Conservation (phyloP, 2,888 invertebrate species). For the Tipula vernalis region DNA sequence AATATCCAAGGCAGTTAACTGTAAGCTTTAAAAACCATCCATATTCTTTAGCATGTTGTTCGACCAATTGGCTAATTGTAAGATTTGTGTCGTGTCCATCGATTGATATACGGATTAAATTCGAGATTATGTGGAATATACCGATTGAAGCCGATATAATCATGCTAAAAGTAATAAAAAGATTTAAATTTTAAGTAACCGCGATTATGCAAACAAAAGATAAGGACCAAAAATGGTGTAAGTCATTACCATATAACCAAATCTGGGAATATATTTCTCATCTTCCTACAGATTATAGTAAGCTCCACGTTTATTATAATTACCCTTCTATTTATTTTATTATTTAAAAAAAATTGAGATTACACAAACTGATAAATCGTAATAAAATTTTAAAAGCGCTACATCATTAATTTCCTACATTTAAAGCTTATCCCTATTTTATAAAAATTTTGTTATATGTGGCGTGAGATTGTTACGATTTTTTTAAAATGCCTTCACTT, state of each 20-base stretch:
- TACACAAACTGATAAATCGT: background rate
- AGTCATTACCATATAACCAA: conserved; percentile 26
- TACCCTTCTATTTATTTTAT: background rate
- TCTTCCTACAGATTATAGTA: background rate
- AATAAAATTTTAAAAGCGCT: background rate
- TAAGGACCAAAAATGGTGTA: background rate
- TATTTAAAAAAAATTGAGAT: background rate
- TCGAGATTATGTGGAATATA: conserved; percentile 31
- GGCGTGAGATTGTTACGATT: background rate
- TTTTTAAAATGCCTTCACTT: background rate
- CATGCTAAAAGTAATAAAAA: conserved; percentile 21
- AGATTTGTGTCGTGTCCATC: conserved; percentile 27
- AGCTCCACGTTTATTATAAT: background rate
- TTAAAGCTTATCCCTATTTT: background rate
- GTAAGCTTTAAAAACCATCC: conserved; percentile 65
- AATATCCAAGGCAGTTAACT: conserved; percentile 76
- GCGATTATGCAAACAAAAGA: background rate
- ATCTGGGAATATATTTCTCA: conserved; percentile 32
- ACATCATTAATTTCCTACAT: background rate
- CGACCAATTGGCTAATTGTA: conserved; percentile 33
- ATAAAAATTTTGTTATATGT: background rate
- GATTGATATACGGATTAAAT: conserved; percentile 30
- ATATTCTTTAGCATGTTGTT: conserved; percentile 40
- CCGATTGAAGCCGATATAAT: conserved; percentile 27
- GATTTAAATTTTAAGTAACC: background rate